A percentile compares a stretch with the other conserved stretches of the same genome.
phyloP scores from a whole-genome alignment of 2,888 invertebrate species.

The Zele albiditarsus region DNA sequence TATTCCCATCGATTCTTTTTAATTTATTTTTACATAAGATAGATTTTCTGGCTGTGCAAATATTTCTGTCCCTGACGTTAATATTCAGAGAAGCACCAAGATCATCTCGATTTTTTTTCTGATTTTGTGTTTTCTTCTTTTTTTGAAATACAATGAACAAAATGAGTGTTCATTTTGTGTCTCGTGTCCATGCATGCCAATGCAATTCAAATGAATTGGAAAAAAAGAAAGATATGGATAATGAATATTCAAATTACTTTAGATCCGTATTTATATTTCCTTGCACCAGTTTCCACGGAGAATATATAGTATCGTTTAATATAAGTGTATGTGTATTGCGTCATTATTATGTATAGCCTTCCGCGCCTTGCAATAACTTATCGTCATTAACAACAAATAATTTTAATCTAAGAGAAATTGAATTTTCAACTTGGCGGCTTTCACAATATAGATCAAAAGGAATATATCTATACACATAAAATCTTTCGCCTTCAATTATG shows the following conservation, averaged over 20 bases:
- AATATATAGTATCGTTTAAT: constrained; percentile 23
- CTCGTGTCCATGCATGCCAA: too few relatives aligned
- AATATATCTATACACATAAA: neutral
- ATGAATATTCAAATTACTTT: neutral
- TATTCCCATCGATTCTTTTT: too few relatives aligned
- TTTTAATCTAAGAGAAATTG: constrained; percentile 9
- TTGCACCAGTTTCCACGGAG: neutral
- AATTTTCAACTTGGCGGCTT: neutral
- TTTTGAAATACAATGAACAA: too few relatives aligned
- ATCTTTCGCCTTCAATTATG: neutral
- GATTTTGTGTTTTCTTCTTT: too few relatives aligned
- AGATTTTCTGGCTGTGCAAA: too few relatives aligned
- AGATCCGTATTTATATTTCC: constrained; percentile 13
- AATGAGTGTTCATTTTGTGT: too few relatives aligned
- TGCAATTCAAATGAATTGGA: too few relatives aligned
- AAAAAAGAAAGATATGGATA: too few relatives aligned
- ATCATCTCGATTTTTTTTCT: too few relatives aligned
- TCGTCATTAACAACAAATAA: neutral
- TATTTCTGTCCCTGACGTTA: too few relatives aligned
- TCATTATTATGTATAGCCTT: constrained; percentile 29
- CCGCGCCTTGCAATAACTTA: constrained; percentile 18
- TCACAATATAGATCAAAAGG: neutral
- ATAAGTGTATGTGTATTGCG: constrained; percentile 35
- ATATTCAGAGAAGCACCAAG: too few relatives aligned
- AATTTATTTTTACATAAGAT: too few relatives aligned